Percentiles rank a stretch among this genome's conserved stretches.
Evolutionary conservation across 2,113 vertebrate species (phyloP).

Genomic region (Peromyscus californicus): DNA sequence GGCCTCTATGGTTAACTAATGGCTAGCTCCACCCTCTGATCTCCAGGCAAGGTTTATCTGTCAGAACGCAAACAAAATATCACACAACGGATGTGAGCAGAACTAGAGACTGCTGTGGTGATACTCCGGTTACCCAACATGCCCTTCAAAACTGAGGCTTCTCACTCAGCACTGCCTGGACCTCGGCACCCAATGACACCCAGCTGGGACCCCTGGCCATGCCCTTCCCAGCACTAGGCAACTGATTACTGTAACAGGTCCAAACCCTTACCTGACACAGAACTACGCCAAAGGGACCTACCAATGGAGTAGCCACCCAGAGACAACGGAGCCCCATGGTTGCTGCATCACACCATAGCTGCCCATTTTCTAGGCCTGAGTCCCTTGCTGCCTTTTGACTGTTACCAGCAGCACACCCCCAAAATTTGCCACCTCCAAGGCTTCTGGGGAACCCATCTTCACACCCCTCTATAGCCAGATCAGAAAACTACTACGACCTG

Average conservation of each 20-base stretch:
- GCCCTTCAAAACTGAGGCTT: not conserved
- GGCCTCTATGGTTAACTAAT: too few relatives aligned
- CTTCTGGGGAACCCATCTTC: not conserved
- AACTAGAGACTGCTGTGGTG: not conserved
- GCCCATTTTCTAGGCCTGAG: too few relatives aligned
- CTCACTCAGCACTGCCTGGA: not conserved
- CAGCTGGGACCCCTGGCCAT: not conserved
- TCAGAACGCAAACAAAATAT: too few relatives aligned
- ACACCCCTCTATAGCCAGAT: not conserved
- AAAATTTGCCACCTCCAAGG: too few relatives aligned
- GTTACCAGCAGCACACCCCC: fast-evolving
- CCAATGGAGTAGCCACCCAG: not conserved
- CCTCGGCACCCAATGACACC: not conserved
- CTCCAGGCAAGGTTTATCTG: too few relatives aligned
- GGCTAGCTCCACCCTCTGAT: too few relatives aligned
- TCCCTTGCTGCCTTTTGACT: too few relatives aligned
- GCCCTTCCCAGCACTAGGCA: not conserved
- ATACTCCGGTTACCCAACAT: not conserved
- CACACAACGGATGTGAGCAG: not conserved
- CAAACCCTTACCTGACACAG: not conserved
- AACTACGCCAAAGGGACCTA: not conserved
- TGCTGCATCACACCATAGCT: not conserved
- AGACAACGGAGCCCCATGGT: fast-evolving
- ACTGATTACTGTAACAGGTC: not conserved
- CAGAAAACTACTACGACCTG: not conserved